Evolutionary conservation across 1,140 invertebrate species (phyloP).

Genomic region (Nasonia giraulti): DNA sequence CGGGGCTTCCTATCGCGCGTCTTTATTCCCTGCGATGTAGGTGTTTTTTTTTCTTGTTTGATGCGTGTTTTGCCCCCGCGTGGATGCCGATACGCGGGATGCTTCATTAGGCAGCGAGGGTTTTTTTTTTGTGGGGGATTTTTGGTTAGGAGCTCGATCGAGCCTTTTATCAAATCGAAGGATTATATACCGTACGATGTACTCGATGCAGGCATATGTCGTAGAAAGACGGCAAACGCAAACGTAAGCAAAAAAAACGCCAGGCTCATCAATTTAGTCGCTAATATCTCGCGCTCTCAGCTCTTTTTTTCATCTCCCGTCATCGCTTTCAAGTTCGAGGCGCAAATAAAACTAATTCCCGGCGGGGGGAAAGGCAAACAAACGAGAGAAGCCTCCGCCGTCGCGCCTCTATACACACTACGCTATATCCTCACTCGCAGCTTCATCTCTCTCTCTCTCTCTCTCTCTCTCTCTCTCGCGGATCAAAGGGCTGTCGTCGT

Average conservation of each 20-base stretch:
- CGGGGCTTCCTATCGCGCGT: background rate
- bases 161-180: background rate
- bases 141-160: background rate
- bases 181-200: no score
- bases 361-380: background rate
- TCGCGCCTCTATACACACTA: background rate
- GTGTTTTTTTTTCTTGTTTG: background rate
- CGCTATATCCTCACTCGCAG: background rate
- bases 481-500: constrained; percentile 1
- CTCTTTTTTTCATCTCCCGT: background rate
- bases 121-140: background rate
- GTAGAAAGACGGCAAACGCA: no score
- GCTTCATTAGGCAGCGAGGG: background rate
- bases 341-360: constrained; percentile 1
- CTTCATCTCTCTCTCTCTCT: background rate
- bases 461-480: background rate
- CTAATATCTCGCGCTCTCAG: no score
- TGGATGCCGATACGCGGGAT: background rate
- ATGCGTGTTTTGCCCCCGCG: background rate
- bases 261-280: no score
- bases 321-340: background rate
- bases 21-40: background rate
- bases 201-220: no score
- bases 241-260: no score
- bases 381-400: background rate